Base-by-base conservation (phyloP, 2,888 invertebrate genomes). In the Tachystola acroxantha region DNA sequence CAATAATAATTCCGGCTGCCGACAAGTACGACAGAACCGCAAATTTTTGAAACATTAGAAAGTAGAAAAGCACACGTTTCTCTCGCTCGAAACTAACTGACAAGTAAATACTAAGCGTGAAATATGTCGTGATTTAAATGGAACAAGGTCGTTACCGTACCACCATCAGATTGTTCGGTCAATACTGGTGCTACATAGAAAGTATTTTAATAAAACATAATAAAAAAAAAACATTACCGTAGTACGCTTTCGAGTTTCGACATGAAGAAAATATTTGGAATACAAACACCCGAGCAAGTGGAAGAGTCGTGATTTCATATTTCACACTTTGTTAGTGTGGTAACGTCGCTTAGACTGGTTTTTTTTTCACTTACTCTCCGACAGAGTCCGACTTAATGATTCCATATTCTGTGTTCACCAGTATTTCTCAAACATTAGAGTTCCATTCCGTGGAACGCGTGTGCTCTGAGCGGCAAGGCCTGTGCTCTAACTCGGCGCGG, bases 271-370 rank as follows among this genome's bases (percentile, higher is more conserved):
- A 74, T 80, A 85, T 86, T 82, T 77, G 73, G 78, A 79, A 79
- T 77, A 73, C 81, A 84, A 85, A 86, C 78, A 79, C 61, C 16
- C 16, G 66, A 61, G 67, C 76, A 64, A 75, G 75, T 75, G 70
- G 69, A 65, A 66, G 71, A 78, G 68, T 86, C 86, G 86, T 86
- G 86, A 86, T 86, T 86, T 82, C 82, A 84, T 86, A 84, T 84
- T 86, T 86, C 84, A 85, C 86, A 86, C 86, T 82, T 77, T 64
- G 67, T 66, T 64, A 72, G 79, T 76, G 77, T 70, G 71, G 76
- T 72, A 72, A 73, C 67, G 64, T 62, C 59, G 30, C 36, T 63
- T 61, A 59, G 67, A 79, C 81, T 73, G 78, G 82, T 81, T 64
- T 70, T 76, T 70, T 76, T 74, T 70, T 69, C 63, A 62, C 66